Evolutionary conservation across 2,888 invertebrate genomes (phyloP).

Genomic region (Aspidapion aeneum): DNA sequence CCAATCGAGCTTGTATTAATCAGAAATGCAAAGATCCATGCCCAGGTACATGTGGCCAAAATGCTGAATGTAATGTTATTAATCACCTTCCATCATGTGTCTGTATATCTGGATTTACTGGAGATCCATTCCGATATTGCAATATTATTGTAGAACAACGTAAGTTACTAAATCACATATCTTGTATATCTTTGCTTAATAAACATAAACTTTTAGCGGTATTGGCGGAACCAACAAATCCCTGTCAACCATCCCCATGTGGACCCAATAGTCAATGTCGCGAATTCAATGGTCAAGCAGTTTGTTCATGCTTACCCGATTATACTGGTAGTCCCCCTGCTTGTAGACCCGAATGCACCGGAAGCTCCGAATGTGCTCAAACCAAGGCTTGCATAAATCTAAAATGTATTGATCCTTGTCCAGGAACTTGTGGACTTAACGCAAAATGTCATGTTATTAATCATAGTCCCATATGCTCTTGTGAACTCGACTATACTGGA

Average conservation of each 20-base stretch:
- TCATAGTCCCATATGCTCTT: constrained; percentile 80
- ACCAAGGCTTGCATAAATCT: constrained; percentile 77
- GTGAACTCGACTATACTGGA: constrained; percentile 67
- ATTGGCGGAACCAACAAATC: constrained; percentile 47
- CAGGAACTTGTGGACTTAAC: constrained; percentile 74
- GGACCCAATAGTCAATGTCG: constrained; percentile 80
- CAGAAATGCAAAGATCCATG: constrained; percentile 62
- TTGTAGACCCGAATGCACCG: constrained; percentile 79
- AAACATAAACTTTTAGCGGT: constrained; percentile 25
- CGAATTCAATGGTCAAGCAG: constrained; percentile 65
- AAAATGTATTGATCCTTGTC: constrained; percentile 78
- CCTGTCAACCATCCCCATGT: constrained; percentile 76
- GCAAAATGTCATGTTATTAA: constrained; percentile 77
- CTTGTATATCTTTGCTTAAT: neutral
- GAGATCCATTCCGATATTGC: constrained; percentile 72
- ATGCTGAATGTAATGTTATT: constrained; percentile 70
- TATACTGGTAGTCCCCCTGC: constrained; percentile 75
- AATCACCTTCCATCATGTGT: constrained; percentile 74
- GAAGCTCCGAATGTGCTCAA: constrained; percentile 76
- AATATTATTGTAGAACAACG: constrained; percentile 41
- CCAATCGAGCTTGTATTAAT: constrained; percentile 61
- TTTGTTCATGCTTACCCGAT: constrained; percentile 71
- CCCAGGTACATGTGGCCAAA: constrained; percentile 70
- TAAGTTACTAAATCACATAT: constrained; percentile 18
- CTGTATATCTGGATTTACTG: constrained; percentile 62